These are phyloP conservation scores for Hetaerina titia DNA, from an alignment of 2,888 invertebrate species.

Conservation along the genomic window DNA sequence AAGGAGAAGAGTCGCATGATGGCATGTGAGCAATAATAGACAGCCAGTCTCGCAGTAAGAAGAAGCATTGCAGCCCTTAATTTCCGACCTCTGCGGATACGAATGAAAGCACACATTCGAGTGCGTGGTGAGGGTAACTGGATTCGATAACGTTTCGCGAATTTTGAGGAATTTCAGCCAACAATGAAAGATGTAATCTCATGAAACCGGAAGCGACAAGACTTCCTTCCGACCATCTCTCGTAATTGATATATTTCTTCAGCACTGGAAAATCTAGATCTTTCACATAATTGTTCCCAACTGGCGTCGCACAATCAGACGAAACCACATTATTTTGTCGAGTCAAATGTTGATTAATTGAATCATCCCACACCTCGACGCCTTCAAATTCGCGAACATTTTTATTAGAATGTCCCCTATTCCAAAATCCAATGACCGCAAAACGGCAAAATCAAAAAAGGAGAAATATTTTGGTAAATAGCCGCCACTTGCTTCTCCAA, in stretches of 20 bases:
- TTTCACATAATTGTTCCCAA: not conserved
- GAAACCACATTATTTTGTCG: not conserved
- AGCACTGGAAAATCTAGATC: not conserved
- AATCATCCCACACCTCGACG: no score
- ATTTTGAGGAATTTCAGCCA: not conserved
- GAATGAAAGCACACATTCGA: not conserved
- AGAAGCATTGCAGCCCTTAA: not conserved
- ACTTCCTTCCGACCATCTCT: not conserved
- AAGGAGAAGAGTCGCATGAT: not conserved
- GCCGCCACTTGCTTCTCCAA: no score
- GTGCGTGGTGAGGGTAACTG: not conserved
- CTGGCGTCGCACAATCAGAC: not conserved
- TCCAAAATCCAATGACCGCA: no score
- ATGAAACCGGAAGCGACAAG: not conserved
- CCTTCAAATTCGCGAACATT: no score
- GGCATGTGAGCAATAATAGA: not conserved
- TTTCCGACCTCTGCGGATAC: not conserved
- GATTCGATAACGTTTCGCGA: not conserved
- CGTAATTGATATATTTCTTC: not conserved
- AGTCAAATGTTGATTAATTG: no score
- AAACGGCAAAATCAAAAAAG: no score
- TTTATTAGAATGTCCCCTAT: no score
- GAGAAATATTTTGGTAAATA: no score
- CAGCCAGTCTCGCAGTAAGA: not conserved
- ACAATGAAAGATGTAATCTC: not conserved